These are phyloP conservation scores for Periplaneta americana DNA, from an alignment of 1,140 invertebrate genomes.

Conservation along the genomic window DNA sequence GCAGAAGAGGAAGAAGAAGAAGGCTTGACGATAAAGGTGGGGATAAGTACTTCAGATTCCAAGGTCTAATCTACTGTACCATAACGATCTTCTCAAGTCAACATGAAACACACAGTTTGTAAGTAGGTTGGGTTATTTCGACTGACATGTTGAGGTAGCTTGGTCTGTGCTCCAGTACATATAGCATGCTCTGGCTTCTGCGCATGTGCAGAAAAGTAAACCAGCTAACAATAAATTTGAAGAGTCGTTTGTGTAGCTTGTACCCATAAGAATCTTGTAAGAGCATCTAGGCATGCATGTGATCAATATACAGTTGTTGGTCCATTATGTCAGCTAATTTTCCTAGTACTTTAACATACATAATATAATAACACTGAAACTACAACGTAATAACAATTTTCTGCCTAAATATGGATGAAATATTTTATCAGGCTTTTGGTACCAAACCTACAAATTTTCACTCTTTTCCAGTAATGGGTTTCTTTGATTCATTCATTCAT, in stretches of 20 bases:
- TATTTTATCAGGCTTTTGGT: too few species aligned
- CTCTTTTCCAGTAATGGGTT: too few species aligned
- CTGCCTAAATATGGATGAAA: too few species aligned
- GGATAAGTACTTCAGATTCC: slow-evolving; percentile 11
- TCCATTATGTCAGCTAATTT: background rate
- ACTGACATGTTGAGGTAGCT: background rate
- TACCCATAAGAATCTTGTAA: background rate
- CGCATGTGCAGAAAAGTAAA: slow-evolving; percentile 1
- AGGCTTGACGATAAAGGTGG: slow-evolving; percentile 15
- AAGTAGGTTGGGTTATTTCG: background rate
- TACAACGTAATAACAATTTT: too few species aligned
- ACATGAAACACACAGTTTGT: background rate
- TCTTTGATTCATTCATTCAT: too few species aligned
- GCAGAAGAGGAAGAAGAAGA: slow-evolving; percentile 46
- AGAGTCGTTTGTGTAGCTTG: background rate
- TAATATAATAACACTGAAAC: too few species aligned
- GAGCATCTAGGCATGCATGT: background rate
- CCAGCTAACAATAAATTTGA: background rate
- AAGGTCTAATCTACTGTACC: slow-evolving; percentile 10
- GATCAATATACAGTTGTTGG: background rate
- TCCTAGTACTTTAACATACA: background rate
- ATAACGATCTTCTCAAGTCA: background rate
- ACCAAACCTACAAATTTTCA: too few species aligned
- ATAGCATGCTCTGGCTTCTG: background rate
- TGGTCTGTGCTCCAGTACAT: background rate